A percentile compares a stretch with the other conserved stretches of the same genome.
Conservation (phyloP, 2,888 invertebrate genomes). For the Pristionchus exspectatus region DNA sequence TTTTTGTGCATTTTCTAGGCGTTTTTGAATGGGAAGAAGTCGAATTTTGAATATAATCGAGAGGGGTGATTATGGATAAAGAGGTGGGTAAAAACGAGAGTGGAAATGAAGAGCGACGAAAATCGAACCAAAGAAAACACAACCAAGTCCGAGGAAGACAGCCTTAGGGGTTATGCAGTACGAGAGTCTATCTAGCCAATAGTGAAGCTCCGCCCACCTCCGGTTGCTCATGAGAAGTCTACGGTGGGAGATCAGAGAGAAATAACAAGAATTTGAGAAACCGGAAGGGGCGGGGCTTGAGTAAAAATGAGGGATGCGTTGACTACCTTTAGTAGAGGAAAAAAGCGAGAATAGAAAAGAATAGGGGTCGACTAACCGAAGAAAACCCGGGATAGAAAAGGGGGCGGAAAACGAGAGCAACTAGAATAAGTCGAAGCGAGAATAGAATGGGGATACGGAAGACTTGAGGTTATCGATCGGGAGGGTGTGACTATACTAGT, state of each 20-base stretch:
- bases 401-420: background rate
- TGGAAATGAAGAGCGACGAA: background rate
- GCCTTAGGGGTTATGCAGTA: background rate
- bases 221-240: constrained; percentile 40
- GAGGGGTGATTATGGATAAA: background rate
- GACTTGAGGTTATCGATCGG: constrained; percentile 41
- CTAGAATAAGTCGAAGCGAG: background rate
- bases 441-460: constrained; percentile 5
- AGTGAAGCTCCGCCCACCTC: constrained; percentile 29
- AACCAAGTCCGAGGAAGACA: constrained; percentile 26
- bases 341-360: background rate
- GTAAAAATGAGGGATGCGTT: background rate
- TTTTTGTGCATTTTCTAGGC: constrained; percentile 30
- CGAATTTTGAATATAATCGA: background rate
- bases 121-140: constrained; percentile 29
- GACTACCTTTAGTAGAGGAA: constrained; percentile 22
- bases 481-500: constrained; percentile 38
- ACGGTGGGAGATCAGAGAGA: constrained; percentile 37
- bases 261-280: constrained; percentile 34
- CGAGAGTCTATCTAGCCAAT: background rate
- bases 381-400: constrained; percentile 34
- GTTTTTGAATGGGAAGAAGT: background rate
- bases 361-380: constrained; percentile 40
- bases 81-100: constrained; percentile 1
- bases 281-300: constrained; percentile 39